phyloP scores from a whole-genome alignment of 2,888 invertebrate genomes.

The Luperina testacea region DNA sequence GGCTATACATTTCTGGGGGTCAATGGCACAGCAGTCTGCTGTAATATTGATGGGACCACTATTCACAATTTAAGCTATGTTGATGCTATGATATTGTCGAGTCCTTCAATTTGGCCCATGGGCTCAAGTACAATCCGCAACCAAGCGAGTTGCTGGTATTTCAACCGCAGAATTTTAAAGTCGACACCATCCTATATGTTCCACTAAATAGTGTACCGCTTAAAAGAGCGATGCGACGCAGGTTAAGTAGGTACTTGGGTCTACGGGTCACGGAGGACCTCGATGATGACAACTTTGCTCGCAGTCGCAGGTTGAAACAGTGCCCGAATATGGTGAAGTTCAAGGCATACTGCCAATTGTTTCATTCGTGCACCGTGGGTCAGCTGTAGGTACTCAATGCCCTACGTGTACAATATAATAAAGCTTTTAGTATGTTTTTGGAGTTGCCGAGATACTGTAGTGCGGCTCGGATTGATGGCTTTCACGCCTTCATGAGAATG shows the following conservation, averaged over 20 bases:
- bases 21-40: background rate
- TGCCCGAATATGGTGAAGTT: background rate
- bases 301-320: background rate
- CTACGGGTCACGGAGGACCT: background rate
- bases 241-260: background rate
- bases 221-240: background rate
- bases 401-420: background rate
- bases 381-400: background rate
- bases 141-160: background rate
- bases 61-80: background rate
- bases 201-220: background rate
- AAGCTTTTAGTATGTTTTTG: background rate
- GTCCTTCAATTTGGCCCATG: background rate
- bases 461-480: background rate
- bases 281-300: background rate
- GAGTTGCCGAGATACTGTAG: background rate
- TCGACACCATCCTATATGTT: background rate
- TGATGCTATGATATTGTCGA: background rate
- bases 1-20: background rate
- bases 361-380: background rate
- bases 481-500: background rate
- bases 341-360: background rate
- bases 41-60: background rate
- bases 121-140: background rate
- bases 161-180: background rate